These are phyloP conservation scores for Ochropleura plecta DNA, from an alignment of 2,888 invertebrate genomes.

Conservation along the genomic window DNA sequence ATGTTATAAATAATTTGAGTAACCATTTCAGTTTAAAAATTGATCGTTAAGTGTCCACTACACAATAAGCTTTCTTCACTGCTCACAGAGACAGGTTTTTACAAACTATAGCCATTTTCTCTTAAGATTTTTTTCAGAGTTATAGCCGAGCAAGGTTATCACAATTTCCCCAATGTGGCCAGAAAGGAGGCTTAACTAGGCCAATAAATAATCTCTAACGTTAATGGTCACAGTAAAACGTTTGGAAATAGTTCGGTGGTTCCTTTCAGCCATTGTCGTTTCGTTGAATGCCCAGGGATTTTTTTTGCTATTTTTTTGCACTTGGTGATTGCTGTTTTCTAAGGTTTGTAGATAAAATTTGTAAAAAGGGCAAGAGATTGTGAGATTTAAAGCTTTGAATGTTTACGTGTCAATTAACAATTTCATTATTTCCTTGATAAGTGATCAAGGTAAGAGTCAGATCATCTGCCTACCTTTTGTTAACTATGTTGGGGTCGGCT, in stretches of 20 bases:
- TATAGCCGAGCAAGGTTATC: slow-evolving; percentile 36
- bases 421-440: not conserved
- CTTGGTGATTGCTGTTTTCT: not conserved
- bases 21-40: too few species aligned
- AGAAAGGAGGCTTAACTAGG: slow-evolving; percentile 62
- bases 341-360: not conserved
- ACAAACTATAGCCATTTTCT: slow-evolving; percentile 3
- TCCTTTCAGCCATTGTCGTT: slow-evolving; percentile 40
- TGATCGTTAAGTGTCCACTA: not conserved
- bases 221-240: slow-evolving; percentile 70
- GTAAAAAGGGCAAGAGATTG: not conserved
- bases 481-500: too few species aligned
- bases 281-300: not conserved
- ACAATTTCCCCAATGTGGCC: slow-evolving; percentile 54
- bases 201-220: slow-evolving; percentile 69
- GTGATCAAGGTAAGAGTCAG: too few species aligned
- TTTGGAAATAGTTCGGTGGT: slow-evolving; percentile 48
- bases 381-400: not conserved
- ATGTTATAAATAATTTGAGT: too few species aligned
- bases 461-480: too few species aligned
- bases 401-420: not conserved
- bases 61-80: not conserved
- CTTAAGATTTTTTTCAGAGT: slow-evolving; percentile 19
- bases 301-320: not conserved
- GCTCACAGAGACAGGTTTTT: not conserved